Conservation (phyloP, 2,888 invertebrate species). For the Tricholauxania praeusta region DNA sequence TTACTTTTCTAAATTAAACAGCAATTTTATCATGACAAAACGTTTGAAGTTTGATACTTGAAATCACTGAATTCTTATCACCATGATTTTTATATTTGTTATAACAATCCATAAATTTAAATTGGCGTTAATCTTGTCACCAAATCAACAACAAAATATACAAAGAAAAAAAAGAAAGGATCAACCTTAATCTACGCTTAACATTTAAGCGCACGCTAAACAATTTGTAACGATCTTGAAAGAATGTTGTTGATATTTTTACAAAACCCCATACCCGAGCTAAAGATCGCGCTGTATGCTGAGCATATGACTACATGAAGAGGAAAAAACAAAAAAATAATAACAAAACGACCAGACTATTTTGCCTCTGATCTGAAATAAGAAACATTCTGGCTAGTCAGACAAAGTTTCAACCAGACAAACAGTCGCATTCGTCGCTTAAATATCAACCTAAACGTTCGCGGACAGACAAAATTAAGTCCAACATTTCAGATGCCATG, state of each 20-base stretch:
- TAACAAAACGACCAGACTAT: slow-evolving; percentile 40
- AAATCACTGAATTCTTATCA: slow-evolving; percentile 24
- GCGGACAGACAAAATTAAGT: no score
- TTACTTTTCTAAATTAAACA: no score
- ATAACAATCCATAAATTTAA: slow-evolving; percentile 19
- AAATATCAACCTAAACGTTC: no score
- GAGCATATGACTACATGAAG: not conserved
- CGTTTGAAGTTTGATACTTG: no score
- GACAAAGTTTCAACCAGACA: slow-evolving; percentile 40
- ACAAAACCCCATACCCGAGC: slow-evolving; percentile 11
- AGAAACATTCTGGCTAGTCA: not conserved
- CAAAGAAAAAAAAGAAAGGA: slow-evolving; percentile 22
- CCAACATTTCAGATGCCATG: no score
- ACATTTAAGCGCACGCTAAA: slow-evolving; percentile 50
- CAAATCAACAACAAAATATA: slow-evolving; percentile 38
- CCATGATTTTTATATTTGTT: not conserved
- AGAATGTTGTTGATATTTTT: slow-evolving; percentile 30
- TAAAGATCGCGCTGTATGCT: slow-evolving; percentile 8
- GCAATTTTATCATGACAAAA: no score
- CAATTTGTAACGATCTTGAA: slow-evolving; percentile 48
- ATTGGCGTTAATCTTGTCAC: slow-evolving; percentile 41
- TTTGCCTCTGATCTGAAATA: slow-evolving; percentile 34
- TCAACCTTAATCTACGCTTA: slow-evolving; percentile 35
- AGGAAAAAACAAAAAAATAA: slow-evolving; percentile 25
- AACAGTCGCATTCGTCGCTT: slow-evolving; percentile 41